Evolutionary conservation across 2,888 invertebrate genomes (phyloP).

Genomic region (Phyllotreta cruciferae): DNA sequence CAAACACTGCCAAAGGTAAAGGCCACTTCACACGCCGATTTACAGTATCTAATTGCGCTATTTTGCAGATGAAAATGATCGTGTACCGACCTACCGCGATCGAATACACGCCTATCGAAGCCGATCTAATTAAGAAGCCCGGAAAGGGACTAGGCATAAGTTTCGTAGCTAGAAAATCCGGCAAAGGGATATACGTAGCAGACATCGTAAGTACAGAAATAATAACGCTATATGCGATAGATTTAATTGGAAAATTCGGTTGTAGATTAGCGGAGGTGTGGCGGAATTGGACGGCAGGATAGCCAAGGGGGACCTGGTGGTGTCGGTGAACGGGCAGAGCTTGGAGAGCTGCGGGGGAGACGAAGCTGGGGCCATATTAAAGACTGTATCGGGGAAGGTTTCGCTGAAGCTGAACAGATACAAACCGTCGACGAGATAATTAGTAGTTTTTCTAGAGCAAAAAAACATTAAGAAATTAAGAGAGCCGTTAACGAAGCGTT

Average conservation of each 20-base stretch:
- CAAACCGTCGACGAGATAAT: conserved; percentile 67
- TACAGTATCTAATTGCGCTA: conserved; percentile 10
- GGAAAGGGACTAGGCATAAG: conserved; percentile 90
- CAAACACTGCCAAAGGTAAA: conserved; percentile 78
- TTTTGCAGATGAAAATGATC: conserved; percentile 77
- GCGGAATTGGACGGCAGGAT: conserved; percentile 88
- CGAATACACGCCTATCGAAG: conserved; percentile 74
- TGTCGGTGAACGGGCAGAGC: conserved; percentile 88
- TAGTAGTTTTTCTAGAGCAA: background rate
- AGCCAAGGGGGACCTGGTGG: conserved; percentile 89
- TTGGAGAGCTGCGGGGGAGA: conserved; percentile 78
- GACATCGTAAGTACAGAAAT: conserved; percentile 78
- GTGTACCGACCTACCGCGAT: conserved; percentile 80
- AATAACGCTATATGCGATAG: background rate
- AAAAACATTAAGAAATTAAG: conserved; percentile 4
- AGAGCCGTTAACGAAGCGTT: conserved; percentile 4
- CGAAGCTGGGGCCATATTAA: conserved; percentile 87
- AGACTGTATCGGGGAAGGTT: conserved; percentile 84
- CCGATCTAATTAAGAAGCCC: conserved; percentile 86
- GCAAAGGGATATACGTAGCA: conserved; percentile 87
- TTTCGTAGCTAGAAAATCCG: conserved; percentile 78
- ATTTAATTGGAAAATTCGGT: too few species aligned
- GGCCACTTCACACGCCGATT: too few species aligned
- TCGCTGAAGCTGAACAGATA: conserved; percentile 85
- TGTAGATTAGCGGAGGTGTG: conserved; percentile 84